Conservation (phyloP, 1,140 invertebrate genomes). For the Papilio dardanus region DNA sequence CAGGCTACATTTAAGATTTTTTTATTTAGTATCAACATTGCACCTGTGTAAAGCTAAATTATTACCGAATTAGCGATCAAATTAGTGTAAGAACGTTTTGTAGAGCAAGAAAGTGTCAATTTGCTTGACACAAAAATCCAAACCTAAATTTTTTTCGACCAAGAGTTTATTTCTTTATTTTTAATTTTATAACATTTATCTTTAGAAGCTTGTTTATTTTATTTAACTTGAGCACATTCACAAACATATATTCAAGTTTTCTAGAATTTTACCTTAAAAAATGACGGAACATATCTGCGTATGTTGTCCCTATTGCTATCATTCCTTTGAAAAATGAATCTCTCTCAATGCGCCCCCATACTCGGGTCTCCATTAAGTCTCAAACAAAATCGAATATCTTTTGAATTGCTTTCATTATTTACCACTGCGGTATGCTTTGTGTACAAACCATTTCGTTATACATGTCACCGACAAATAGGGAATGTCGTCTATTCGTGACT, state of each 20-base stretch:
- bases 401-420: constrained; percentile 15
- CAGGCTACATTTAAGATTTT: no score
- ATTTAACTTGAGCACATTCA: neutral
- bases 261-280: neutral
- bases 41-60: no score
- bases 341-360: constrained; percentile 2
- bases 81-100: no score
- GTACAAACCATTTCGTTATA: constrained; percentile 13
- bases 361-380: constrained; percentile 7
- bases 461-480: neutral
- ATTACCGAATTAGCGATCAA: no score
- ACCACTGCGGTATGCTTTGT: constrained; percentile 4
- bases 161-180: no score
- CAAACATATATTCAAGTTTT: neutral
- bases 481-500: neutral
- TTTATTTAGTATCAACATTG: no score
- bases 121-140: no score
- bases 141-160: no score
- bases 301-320: constrained; percentile 24
- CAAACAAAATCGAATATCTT: constrained; percentile 17
- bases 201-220: no score
- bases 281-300: neutral
- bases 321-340: constrained; percentile 11
- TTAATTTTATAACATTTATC: no score
- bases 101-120: no score